Evolutionary conservation across 2,113 vertebrate genomes (phyloP).

Genomic region (Chroicocephalus ridibundus): DNA sequence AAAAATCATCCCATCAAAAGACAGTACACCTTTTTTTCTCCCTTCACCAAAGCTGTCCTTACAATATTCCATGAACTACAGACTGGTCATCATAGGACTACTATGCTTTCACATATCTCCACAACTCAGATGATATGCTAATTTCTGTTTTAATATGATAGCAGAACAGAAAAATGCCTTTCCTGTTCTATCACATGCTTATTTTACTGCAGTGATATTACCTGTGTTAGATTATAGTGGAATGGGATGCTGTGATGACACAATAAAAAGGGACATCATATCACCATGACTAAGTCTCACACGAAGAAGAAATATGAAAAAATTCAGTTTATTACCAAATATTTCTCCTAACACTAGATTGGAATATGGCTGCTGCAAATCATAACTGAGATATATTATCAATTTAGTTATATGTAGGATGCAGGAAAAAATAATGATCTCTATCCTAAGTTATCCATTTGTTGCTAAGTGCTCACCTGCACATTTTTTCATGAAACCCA

Average conservation of each 20-base stretch:
- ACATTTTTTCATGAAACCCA: background rate
- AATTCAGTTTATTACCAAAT: background rate
- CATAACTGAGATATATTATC: background rate
- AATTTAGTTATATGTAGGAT: background rate
- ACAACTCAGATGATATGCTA: fast-evolving
- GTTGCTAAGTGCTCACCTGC: background rate
- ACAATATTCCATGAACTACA: background rate
- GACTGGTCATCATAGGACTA: background rate
- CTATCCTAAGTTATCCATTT: background rate
- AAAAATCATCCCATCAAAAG: background rate
- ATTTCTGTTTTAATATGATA: background rate
- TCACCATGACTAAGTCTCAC: background rate
- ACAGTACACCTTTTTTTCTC: fast-evolving
- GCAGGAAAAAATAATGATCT: background rate
- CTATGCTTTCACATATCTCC: background rate
- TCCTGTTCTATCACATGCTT: background rate
- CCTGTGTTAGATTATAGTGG: background rate
- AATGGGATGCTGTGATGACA: background rate
- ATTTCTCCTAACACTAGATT: background rate
- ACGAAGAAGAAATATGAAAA: background rate
- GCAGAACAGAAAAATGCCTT: background rate
- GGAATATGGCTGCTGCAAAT: background rate
- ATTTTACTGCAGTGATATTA: background rate
- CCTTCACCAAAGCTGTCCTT: background rate
- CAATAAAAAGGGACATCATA: background rate